Conservation (phyloP, 2,888 invertebrate species). For the Neoaliturus tenellus region DNA sequence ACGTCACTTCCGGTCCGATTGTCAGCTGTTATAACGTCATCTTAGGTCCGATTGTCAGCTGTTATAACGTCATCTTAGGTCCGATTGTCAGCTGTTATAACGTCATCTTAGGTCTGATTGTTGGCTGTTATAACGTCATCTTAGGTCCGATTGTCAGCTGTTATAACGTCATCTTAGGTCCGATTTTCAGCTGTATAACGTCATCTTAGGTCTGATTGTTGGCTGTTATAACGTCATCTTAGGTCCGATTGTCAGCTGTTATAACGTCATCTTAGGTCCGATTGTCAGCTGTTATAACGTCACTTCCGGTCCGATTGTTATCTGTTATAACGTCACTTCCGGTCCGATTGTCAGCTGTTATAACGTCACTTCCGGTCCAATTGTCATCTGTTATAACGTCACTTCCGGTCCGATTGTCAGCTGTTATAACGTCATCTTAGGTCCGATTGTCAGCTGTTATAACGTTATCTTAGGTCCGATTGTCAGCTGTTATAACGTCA, state of each 20-base stretch:
- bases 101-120: constrained; percentile 17
- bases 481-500: constrained; percentile 16
- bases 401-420: too few relatives aligned
- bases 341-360: constrained; percentile 22
- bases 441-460: constrained; percentile 34
- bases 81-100: constrained; percentile 23
- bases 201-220: constrained; percentile 21
- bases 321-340: too few relatives aligned
- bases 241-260: constrained; percentile 20
- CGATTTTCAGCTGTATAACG: constrained; percentile 22
- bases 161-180: constrained; percentile 12
- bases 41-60: constrained; percentile 25
- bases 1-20: too few relatives aligned
- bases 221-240: too few relatives aligned
- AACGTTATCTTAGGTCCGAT: too few relatives aligned
- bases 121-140: too few relatives aligned
- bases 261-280: constrained; percentile 7
- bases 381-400: too few relatives aligned
- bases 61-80: too few relatives aligned
- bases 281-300: constrained; percentile 29
- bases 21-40: constrained; percentile 15
- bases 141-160: too few relatives aligned
- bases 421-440: constrained; percentile 11
- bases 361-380: constrained; percentile 20
- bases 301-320: constrained; percentile 28